Conservation (phyloP, 2,113 vertebrate genomes). For the Halcyon senegalensis region DNA sequence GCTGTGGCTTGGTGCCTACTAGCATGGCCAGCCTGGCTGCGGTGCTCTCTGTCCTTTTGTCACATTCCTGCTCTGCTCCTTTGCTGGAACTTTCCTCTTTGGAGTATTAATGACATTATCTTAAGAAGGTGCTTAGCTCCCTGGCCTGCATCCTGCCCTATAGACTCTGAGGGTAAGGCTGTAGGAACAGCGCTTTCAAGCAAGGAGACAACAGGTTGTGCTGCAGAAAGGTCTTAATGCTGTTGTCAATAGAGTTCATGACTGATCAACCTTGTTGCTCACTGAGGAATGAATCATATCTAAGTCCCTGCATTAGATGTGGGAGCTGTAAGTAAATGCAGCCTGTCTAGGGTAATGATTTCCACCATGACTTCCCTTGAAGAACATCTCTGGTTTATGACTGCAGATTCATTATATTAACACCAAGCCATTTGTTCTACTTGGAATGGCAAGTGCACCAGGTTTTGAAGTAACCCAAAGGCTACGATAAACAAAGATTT, state of each 20-base stretch:
- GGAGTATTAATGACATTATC: not conserved
- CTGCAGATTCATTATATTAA: not conserved
- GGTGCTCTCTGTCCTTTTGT: not conserved
- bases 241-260: not conserved
- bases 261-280: not conserved
- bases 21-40: not conserved
- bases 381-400: not conserved
- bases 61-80: not conserved
- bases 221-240: not conserved
- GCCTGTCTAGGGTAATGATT: not conserved
- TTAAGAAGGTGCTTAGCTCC: not conserved
- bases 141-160: not conserved
- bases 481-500: slow-evolving; percentile 26
- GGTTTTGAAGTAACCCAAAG: not conserved
- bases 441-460: not conserved
- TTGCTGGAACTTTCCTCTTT: not conserved
- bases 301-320: not conserved
- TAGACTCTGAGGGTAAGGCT: not conserved
- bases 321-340: not conserved
- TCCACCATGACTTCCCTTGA: not conserved
- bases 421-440: not conserved
- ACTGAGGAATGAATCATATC: not conserved
- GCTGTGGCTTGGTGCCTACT: not conserved
- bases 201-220: not conserved
- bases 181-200: not conserved